Conservation (phyloP, 2,797 vertebrate species). For the Apogon talboti region DNA sequence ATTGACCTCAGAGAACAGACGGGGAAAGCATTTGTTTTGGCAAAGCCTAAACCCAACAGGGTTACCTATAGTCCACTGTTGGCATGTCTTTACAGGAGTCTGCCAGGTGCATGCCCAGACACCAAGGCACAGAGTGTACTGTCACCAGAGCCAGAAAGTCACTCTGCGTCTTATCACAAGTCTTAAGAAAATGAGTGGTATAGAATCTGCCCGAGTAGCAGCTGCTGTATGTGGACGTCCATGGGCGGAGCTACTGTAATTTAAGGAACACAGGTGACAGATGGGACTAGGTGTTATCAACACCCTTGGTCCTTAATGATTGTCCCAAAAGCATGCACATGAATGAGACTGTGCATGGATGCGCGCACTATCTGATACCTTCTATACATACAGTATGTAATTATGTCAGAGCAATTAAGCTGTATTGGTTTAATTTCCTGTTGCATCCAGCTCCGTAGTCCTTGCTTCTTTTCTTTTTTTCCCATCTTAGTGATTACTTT, state of each 20-base stretch:
- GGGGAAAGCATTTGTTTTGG: conserved; percentile 13
- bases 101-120: conserved; percentile 23
- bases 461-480: too few relatives aligned
- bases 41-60: conserved; percentile 9
- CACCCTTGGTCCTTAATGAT: conserved; percentile 62
- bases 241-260: conserved; percentile 65
- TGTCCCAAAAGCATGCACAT: conserved; percentile 35
- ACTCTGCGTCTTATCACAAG: conserved; percentile 44
- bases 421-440: too few relatives aligned
- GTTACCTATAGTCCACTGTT: conserved; percentile 13
- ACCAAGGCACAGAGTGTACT: conserved; percentile 19
- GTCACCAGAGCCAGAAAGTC: conserved; percentile 46
- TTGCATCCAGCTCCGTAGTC: too few relatives aligned
- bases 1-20: conserved; percentile 32
- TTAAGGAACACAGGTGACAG: conserved; percentile 72
- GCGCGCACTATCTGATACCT: conserved; percentile 43
- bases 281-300: conserved; percentile 72
- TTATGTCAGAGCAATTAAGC: conserved; percentile 31
- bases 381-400: conserved; percentile 22
- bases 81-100: conserved; percentile 24
- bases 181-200: conserved; percentile 66
- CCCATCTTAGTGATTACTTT: too few relatives aligned
- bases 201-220: conserved; percentile 56
- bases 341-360: conserved; percentile 30
- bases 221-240: conserved; percentile 55